Base-by-base conservation (phyloP, 1,140 invertebrate species). In the Pseudomyrmex flavicornis region DNA sequence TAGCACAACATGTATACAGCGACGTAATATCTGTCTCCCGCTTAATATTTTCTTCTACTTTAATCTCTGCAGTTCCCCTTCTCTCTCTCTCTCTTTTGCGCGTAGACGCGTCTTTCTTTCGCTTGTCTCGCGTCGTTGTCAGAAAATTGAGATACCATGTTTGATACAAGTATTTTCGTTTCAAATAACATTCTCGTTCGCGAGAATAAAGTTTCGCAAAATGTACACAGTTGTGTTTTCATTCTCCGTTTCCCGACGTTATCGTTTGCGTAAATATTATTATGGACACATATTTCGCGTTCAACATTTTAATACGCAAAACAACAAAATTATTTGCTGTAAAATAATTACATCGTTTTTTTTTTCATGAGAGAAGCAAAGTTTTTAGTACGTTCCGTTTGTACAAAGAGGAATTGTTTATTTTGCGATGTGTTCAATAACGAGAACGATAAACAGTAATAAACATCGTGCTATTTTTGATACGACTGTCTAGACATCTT, bases 401-500 rank as follows among this genome's bases (percentile, higher is more conserved):
- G 35, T 1, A 35, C 35, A 35, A 35, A 35, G 5, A 35, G 35
- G 20, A 59, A 44, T 73, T 59, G 15, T 1, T 35, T 35, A 22
- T 59, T 5, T 44, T 17, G 17, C 4, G 35, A 44, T 58, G 59
- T 22, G 4, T 63, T 2, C 15, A 63, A 63, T 59, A 46, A 48
- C 26, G 48, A 44, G 61, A 15, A 4, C 20, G 22, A 50, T 48
- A 50, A 10, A 59, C n/a, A 59, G 59, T 74, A 66, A 66, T 10
- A n/a, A 62, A 15, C 48, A 62, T 62, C 22, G 8, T 74, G 17
- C 13, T 85, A 83, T 72, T 56, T 76, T 82, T 70, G 62, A 15
- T 46, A 70, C 10, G 9, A 46, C 8, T 26, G 66, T 77, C 48
- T 86, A 83, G 73, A 87, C 73, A 61, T 22, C 20, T 15, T 73